These are phyloP conservation scores for Ophthalmolycus amberensis DNA, from an alignment of 2,113 vertebrate species.

Conservation along the genomic window DNA sequence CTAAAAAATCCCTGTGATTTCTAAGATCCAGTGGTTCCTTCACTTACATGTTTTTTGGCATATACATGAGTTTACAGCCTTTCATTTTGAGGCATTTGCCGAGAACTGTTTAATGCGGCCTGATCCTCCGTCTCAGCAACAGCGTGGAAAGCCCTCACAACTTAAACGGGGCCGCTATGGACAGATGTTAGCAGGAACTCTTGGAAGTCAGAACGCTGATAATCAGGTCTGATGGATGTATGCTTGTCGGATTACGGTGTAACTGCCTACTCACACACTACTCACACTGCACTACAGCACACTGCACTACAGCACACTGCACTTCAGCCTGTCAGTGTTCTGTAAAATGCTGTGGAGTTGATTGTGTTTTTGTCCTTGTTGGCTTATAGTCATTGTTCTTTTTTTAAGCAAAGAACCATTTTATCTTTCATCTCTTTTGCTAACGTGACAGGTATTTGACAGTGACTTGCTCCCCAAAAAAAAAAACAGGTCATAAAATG, in stretches of 20 bases:
- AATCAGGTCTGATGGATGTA: slow-evolving; percentile 59
- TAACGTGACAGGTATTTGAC: slow-evolving; percentile 24
- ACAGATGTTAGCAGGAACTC: slow-evolving; percentile 64
- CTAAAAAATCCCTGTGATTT: slow-evolving; percentile 55
- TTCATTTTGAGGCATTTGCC: slow-evolving; percentile 61
- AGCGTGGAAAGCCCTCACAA: slow-evolving; percentile 37
- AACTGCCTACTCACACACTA: slow-evolving; percentile 6
- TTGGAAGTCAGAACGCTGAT: slow-evolving; percentile 65
- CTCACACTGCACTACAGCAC: neutral
- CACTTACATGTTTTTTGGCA: slow-evolving; percentile 45
- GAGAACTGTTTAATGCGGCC: slow-evolving; percentile 55
- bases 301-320: neutral
- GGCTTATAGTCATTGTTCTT: slow-evolving; percentile 8
- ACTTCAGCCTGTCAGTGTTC: slow-evolving; percentile 1
- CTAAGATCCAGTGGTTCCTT: slow-evolving; percentile 31
- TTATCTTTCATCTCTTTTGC: slow-evolving; percentile 30
- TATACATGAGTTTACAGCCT: slow-evolving; percentile 22
- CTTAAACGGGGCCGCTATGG: slow-evolving; percentile 48
- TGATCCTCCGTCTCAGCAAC: slow-evolving; percentile 55
- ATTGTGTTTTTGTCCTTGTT: slow-evolving; percentile 9
- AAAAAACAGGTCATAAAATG: slow-evolving; percentile 1
- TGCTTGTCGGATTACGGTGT: slow-evolving; percentile 38
- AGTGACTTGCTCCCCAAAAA: neutral
- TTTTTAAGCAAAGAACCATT: slow-evolving; percentile 2
- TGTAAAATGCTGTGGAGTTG: neutral